phyloP scores from a whole-genome alignment of 2,113 vertebrate species.

The Henicopernis longicauda region DNA sequence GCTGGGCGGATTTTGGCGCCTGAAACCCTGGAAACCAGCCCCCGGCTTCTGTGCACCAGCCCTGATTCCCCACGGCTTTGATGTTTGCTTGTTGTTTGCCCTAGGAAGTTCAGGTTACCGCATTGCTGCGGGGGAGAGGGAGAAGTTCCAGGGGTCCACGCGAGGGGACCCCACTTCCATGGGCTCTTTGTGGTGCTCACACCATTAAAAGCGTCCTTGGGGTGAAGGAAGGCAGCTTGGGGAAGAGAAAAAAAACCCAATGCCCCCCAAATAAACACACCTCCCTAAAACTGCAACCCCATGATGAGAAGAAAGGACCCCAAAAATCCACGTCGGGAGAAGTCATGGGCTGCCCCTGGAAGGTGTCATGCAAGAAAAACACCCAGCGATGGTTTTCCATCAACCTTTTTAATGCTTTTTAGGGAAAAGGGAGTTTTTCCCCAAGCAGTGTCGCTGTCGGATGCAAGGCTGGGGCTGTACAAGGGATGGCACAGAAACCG shows the following conservation, averaged over 20 bases:
- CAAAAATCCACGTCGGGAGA: rapidly evolving
- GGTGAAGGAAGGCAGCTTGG: not conserved
- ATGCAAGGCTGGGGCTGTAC: not conserved
- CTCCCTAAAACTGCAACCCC: not conserved
- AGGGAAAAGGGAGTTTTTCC: not conserved
- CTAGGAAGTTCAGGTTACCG: not conserved
- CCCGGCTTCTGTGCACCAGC: not conserved
- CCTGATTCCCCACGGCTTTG: not conserved
- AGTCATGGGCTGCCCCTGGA: not conserved
- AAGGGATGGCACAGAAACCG: not conserved
- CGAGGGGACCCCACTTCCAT: rapidly evolving
- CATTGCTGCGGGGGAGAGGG: rapidly evolving
- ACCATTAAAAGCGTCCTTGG: not conserved
- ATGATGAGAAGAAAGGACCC: rapidly evolving
- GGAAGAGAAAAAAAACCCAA: not conserved
- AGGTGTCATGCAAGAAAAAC: rapidly evolving
- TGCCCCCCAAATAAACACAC: not conserved
- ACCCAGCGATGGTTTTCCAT: rapidly evolving
- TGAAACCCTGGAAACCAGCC: not conserved
- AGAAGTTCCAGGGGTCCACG: not conserved
- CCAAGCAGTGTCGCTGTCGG: rapidly evolving
- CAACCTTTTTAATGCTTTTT: not conserved
- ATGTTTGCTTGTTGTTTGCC: not conserved
- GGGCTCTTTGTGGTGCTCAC: not conserved
- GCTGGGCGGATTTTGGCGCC: not conserved